Evolutionary conservation across 2,888 invertebrate species (phyloP).

Genomic region (Minunthozetes semirufus): DNA sequence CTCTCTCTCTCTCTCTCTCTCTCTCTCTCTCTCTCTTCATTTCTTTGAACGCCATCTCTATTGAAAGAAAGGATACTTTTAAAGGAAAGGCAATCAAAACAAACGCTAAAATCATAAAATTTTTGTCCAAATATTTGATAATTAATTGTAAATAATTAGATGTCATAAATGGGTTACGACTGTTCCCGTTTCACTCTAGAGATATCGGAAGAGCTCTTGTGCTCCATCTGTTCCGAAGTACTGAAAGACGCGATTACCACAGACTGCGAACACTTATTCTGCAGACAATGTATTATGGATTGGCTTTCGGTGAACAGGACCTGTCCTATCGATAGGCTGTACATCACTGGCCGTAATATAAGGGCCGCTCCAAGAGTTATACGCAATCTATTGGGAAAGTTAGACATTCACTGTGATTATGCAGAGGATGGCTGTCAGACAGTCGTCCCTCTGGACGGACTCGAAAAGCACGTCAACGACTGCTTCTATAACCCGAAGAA

Average conservation of each 20-base stretch:
- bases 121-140: no score
- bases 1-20: no score
- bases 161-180: slow-evolving; percentile 29
- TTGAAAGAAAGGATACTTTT: no score
- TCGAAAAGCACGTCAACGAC: not conserved
- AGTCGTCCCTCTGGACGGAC: slow-evolving; percentile 17
- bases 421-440: slow-evolving; percentile 1
- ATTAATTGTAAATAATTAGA: no score
- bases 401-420: slow-evolving; percentile 19
- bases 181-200: slow-evolving; percentile 16
- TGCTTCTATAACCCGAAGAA: slow-evolving; percentile 28
- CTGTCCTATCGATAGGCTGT: slow-evolving; percentile 32
- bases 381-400: slow-evolving; percentile 23
- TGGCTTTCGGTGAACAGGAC: slow-evolving; percentile 29
- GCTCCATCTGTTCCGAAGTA: slow-evolving; percentile 28
- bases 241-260: slow-evolving; percentile 30
- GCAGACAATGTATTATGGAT: slow-evolving; percentile 28
- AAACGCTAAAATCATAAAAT: no score
- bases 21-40: no score
- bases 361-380: slow-evolving; percentile 19
- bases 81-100: no score
- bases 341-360: slow-evolving; percentile 13
- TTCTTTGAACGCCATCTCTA: no score
- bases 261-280: slow-evolving; percentile 33
- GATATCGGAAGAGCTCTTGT: slow-evolving; percentile 30